phyloP scores from a whole-genome alignment of 2,888 invertebrate genomes.

The Synergus itoensis region DNA sequence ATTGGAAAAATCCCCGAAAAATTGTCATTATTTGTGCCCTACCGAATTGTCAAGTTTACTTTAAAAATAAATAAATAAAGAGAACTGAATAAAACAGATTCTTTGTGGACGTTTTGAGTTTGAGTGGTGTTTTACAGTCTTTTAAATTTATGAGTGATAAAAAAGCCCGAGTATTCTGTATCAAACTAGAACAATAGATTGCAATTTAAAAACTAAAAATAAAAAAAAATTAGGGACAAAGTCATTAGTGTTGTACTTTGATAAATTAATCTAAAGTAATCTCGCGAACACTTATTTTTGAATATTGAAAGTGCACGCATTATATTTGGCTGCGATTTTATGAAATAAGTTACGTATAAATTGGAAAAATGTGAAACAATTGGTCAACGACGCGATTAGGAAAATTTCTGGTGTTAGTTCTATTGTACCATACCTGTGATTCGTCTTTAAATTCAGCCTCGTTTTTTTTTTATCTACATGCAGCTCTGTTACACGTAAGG shows the following conservation, averaged over 20 bases:
- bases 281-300: not conserved
- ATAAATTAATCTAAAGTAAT: conserved; percentile 14
- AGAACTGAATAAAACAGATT: conserved; percentile 8
- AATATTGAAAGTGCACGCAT: not conserved
- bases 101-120: conserved; percentile 13
- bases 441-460: conserved; percentile 13
- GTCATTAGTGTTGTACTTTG: conserved; percentile 18
- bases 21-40: not conserved
- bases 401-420: not conserved
- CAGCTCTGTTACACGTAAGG: conserved; percentile 22
- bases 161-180: conserved; percentile 55
- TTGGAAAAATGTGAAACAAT: conserved; percentile 16
- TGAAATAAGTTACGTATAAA: conserved; percentile 1
- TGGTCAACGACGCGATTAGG: conserved; percentile 8
- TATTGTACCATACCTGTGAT: not conserved
- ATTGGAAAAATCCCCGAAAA: not conserved
- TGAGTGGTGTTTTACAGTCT: conserved; percentile 23
- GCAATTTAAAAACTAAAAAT: conserved; percentile 3
- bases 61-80: not conserved
- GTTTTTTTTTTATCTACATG: conserved; percentile 27
- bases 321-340: conserved; percentile 21
- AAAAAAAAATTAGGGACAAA: not conserved
- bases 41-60: not conserved
- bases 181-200: conserved; percentile 33
- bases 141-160: not conserved